Evolutionary conservation across 2,113 vertebrate genomes (phyloP).

Genomic region (Sprattus sprattus): DNA sequence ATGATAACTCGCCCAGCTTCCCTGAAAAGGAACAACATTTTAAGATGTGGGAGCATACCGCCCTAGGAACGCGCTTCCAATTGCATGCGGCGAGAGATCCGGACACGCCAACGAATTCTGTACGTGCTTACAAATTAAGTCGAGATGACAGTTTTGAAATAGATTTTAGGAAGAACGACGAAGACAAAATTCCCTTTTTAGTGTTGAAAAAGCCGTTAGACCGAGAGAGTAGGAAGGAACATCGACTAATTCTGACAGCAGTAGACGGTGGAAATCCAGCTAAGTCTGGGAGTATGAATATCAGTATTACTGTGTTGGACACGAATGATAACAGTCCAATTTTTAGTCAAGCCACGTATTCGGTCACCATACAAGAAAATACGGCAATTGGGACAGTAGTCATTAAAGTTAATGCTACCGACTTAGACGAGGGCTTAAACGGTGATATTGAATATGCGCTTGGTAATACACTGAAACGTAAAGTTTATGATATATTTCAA

Average conservation of each 20-base stretch:
- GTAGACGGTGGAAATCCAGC: constrained; percentile 59
- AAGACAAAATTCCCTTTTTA: constrained; percentile 58
- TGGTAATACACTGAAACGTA: constrained; percentile 47
- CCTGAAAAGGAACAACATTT: constrained; percentile 47
- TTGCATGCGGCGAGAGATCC: constrained; percentile 54
- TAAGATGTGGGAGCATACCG: constrained; percentile 61
- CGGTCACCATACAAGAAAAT: constrained; percentile 56
- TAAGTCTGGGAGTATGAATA: constrained; percentile 49
- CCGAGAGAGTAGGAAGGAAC: constrained; percentile 44
- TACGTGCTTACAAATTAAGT: constrained; percentile 64
- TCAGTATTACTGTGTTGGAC: constrained; percentile 55
- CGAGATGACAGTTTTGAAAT: constrained; percentile 60
- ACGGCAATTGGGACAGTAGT: constrained; percentile 47
- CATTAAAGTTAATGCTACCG: constrained; percentile 62
- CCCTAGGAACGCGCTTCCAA: constrained; percentile 56
- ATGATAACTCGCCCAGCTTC: constrained; percentile 65
- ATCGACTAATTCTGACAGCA: constrained; percentile 57
- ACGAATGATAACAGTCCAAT: constrained; percentile 62
- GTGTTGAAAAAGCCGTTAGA: constrained; percentile 59
- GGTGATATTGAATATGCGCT: constrained; percentile 62
- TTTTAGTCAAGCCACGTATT: constrained; percentile 57
- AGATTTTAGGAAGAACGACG: constrained; percentile 49
- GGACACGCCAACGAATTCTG: constrained; percentile 52
- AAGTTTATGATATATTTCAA: constrained; percentile 43
- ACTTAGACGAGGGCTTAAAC: constrained; percentile 60